Base-by-base conservation (phyloP, 2,888 invertebrate genomes). In the Aethes cnicana region DNA sequence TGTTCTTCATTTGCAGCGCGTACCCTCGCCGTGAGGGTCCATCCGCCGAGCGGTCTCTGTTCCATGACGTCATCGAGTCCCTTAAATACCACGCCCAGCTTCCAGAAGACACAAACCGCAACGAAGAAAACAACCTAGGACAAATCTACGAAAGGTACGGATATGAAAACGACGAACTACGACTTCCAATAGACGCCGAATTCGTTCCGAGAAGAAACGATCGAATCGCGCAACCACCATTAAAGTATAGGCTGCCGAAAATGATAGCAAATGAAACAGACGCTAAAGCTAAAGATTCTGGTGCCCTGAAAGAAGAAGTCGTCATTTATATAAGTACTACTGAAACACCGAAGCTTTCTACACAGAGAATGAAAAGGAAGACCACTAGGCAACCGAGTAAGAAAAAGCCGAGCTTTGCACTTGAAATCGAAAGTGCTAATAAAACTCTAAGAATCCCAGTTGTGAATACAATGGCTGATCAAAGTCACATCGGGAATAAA, bases 401-500 rank as follows among this genome's bases (percentile, higher is more conserved):
- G 14, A 72, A 66, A 32, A 80, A 72, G 59, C 62, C 62, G 47
- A 66, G 62, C 23, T 61, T 69, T 53, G 57, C 66, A 11, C 54
- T 63, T 43, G 61, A 62, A 11, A 47, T 52, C 5, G 66, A 68
- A 32, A 62, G 63, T n/a, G 63, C 66, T 32, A 26, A 53, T 7
- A 62, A 58, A 54, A 50, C 60, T 8, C 57, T 58, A 6, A 44
- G 32, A 32, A 58, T 63, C n/a, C 81, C 82, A 0, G 57, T 80
- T 23, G 74, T 71, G 17, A 87, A 89, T 44, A 75, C 68, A 18
- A 81, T 90, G 81, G 70, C 74, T 28, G 89, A 88, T 6, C 82
- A 84, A 57, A 90, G 89, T 56, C 90, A 90, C 56, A 86, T 90
- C 6, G 90, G 90, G 0, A 77, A 89, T 55, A 74, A 88, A 23